Conservation (phyloP, 2,888 invertebrate genomes). For the Brassicogethes aeneus region DNA sequence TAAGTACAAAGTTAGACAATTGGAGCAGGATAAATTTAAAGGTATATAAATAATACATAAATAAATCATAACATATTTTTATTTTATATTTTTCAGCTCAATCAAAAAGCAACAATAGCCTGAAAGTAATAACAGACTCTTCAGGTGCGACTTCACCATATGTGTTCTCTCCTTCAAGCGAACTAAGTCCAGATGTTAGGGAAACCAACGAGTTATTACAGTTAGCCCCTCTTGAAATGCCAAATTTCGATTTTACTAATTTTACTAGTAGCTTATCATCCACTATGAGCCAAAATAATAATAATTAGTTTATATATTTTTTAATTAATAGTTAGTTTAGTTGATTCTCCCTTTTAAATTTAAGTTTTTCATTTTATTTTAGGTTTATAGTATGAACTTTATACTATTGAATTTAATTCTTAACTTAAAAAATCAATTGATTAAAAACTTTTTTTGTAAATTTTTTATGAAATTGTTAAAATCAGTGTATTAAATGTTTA, state of each 20-base stretch:
- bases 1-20: slow-evolving; percentile 47
- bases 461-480: too few species aligned
- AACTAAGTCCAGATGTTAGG: slow-evolving; percentile 35
- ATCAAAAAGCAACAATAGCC: slow-evolving; percentile 25
- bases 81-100: slow-evolving; percentile 24
- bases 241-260: slow-evolving; percentile 46
- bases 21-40: slow-evolving; percentile 47
- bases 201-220: slow-evolving; percentile 37
- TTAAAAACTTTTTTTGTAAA: too few species aligned
- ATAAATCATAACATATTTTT: slow-evolving; percentile 6
- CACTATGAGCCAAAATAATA: slow-evolving; percentile 1
- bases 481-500: too few species aligned
- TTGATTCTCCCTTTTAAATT: too few species aligned
- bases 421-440: too few species aligned
- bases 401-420: too few species aligned
- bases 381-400: too few species aligned
- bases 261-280: slow-evolving; percentile 18
- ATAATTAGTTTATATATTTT: not conserved
- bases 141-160: slow-evolving; percentile 37
- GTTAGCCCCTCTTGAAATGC: slow-evolving; percentile 54
- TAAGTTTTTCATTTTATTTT: too few species aligned
- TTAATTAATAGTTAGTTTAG: too few species aligned
- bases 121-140: slow-evolving; percentile 37
- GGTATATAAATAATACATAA: slow-evolving; percentile 26
- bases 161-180: slow-evolving; percentile 39